These are phyloP conservation scores for Drosophila buzzatii DNA, from an alignment of 2,888 invertebrate genomes.

Conservation along the genomic window DNA sequence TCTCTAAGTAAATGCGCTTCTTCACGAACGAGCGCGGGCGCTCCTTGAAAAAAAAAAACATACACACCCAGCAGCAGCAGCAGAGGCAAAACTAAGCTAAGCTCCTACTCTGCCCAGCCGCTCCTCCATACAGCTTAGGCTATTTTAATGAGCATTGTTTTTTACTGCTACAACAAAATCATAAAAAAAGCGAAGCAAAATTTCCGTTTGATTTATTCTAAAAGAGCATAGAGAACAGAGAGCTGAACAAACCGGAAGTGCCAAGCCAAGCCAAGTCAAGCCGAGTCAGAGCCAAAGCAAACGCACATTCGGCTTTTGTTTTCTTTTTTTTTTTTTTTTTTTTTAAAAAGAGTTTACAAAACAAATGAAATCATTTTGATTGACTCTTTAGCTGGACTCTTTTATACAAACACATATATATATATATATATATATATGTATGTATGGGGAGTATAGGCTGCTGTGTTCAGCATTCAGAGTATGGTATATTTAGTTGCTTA, in stretches of 20 bases:
- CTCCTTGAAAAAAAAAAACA: slow-evolving; percentile 49
- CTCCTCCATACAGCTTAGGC: slow-evolving; percentile 9
- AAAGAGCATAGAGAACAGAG: slow-evolving; percentile 42
- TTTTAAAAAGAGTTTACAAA: slow-evolving; percentile 45
- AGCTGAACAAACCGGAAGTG: slow-evolving; percentile 70
- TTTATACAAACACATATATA: background rate
- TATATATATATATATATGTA: background rate
- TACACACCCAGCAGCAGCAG: slow-evolving; percentile 35
- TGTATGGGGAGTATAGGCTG: background rate
- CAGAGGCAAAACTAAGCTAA: slow-evolving; percentile 2
- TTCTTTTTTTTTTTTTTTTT: slow-evolving; percentile 19
- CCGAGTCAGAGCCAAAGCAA: slow-evolving; percentile 16
- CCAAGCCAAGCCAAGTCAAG: slow-evolving; percentile 43
- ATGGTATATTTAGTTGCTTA: slow-evolving; percentile 67
- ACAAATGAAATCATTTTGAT: slow-evolving; percentile 65
- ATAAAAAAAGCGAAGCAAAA: slow-evolving; percentile 5
- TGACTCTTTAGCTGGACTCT: slow-evolving; percentile 48
- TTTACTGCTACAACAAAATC: slow-evolving; percentile 28
- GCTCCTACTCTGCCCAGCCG: background rate
- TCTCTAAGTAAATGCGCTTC: slow-evolving; percentile 64
- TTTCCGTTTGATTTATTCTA: slow-evolving; percentile 82
- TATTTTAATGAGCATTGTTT: slow-evolving; percentile 46
- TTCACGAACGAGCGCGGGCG: slow-evolving; percentile 69
- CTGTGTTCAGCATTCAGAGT: slow-evolving; percentile 15
- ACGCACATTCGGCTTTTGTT: slow-evolving; percentile 62